phyloP scores from a whole-genome alignment of 2,888 invertebrate genomes.

The Neoitamus cyanurus region DNA sequence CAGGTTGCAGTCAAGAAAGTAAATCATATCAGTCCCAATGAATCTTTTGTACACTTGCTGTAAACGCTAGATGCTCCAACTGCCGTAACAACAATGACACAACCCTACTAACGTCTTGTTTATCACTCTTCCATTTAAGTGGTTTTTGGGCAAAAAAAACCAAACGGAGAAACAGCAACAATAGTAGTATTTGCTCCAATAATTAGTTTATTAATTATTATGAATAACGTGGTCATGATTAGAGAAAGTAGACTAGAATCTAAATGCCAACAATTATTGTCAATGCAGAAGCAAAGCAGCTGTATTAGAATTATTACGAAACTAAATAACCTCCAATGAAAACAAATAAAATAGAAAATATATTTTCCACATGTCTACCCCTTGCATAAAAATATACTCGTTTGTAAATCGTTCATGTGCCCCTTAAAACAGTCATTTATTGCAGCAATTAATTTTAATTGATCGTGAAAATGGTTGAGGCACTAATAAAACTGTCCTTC shows the following conservation, averaged over 20 bases:
- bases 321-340: not conserved
- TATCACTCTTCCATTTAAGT: not conserved
- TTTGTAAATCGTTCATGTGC: not conserved
- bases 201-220: no score
- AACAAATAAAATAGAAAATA: not conserved
- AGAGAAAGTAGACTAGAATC: no score
- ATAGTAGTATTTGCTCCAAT: no score
- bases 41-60: no score
- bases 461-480: not conserved
- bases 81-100: no score
- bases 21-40: no score
- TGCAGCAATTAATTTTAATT: not conserved
- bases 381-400: not conserved
- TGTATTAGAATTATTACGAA: not conserved
- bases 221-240: no score
- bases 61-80: no score
- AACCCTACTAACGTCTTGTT: not conserved
- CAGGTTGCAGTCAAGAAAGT: no score
- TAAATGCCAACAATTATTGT: no score
- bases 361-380: not conserved
- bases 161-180: no score
- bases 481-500: not conserved
- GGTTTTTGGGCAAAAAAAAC: not conserved
- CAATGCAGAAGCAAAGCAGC: not conserved
- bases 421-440: not conserved